Evolutionary conservation across 2,113 vertebrate genomes (phyloP).

Genomic region (Cacatua alba): DNA sequence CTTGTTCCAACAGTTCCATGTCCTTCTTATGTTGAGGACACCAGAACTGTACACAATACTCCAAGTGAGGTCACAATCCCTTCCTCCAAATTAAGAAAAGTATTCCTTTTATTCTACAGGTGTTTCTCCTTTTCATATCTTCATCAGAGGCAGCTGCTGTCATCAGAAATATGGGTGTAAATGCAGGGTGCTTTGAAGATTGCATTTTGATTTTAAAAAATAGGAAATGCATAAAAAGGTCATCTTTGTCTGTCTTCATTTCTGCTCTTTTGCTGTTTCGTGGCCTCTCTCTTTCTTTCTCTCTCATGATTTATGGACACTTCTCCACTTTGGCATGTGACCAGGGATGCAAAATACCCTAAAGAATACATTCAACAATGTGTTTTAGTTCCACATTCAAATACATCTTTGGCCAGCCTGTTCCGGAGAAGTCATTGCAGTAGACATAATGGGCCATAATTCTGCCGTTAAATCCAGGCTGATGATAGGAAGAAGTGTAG

Average conservation of each 20-base stretch:
- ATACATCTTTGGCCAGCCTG: not conserved
- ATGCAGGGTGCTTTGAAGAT: not conserved
- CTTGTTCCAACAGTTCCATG: not conserved
- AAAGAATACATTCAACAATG: not conserved
- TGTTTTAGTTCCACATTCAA: not conserved
- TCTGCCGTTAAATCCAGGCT: constrained; percentile 20
- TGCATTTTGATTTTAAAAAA: not conserved
- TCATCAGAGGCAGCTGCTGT: not conserved
- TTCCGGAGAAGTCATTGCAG: not conserved
- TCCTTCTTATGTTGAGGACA: not conserved
- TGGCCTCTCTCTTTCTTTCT: not conserved
- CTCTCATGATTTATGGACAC: not conserved
- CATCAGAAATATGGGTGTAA: not conserved
- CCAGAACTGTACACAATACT: not conserved
- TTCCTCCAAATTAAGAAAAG: not conserved
- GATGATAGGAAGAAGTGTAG: constrained; percentile 31
- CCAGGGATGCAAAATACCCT: constrained; percentile 9
- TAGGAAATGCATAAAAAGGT: not conserved
- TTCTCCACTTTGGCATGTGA: constrained; percentile 10
- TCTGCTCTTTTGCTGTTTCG: not conserved
- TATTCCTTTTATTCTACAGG: not conserved
- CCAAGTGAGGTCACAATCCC: not conserved
- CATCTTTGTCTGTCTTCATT: not conserved
- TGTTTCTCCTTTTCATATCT: not conserved
- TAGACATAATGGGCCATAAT: constrained; percentile 33